Conservation (phyloP, 2,797 vertebrate genomes). For the Sebastes kiyomatsui region DNA sequence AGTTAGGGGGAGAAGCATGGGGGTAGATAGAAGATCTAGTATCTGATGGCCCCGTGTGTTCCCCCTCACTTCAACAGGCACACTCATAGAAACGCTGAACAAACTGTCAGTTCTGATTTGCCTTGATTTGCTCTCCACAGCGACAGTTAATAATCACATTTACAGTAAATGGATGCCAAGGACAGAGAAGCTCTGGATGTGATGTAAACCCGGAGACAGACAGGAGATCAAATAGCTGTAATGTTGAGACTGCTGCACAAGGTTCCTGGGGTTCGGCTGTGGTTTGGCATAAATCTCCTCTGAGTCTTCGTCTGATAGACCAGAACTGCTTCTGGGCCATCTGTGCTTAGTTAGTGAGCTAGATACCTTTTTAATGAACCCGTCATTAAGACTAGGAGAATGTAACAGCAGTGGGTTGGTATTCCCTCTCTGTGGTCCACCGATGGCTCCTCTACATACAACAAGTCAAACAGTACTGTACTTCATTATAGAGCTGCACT, state of each 20-base stretch:
- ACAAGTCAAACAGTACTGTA: conserved; percentile 22
- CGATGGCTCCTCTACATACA: conserved; percentile 16
- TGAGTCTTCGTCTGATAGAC: conserved; percentile 42
- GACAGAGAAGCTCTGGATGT: conserved; percentile 42
- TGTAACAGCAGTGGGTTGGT: conserved; percentile 35
- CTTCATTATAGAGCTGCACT: conserved; percentile 27
- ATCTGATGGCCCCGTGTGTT: conserved; percentile 15
- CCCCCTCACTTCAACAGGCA: conserved; percentile 24
- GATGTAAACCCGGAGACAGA: conserved; percentile 39
- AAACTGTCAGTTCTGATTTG: conserved; percentile 59
- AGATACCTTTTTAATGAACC: conserved; percentile 73
- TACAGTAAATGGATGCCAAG: conserved; percentile 35
- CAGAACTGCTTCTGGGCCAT: conserved; percentile 56
- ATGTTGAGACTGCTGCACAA: conserved; percentile 47
- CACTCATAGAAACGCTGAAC: conserved; percentile 20
- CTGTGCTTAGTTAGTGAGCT: conserved; percentile 66
- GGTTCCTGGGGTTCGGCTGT: conserved; percentile 50
- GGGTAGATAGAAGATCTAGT: neutral
- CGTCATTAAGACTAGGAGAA: conserved; percentile 65
- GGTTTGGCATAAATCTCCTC: conserved; percentile 63
- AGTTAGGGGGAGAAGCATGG: neutral
- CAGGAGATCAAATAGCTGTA: conserved; percentile 63
- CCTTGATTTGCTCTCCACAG: conserved; percentile 20
- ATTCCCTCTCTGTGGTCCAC: conserved; percentile 33
- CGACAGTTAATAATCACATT: conserved; percentile 52